phyloP scores from a whole-genome alignment of 2,797 vertebrate species.

The Notoglanidium macrostoma region DNA sequence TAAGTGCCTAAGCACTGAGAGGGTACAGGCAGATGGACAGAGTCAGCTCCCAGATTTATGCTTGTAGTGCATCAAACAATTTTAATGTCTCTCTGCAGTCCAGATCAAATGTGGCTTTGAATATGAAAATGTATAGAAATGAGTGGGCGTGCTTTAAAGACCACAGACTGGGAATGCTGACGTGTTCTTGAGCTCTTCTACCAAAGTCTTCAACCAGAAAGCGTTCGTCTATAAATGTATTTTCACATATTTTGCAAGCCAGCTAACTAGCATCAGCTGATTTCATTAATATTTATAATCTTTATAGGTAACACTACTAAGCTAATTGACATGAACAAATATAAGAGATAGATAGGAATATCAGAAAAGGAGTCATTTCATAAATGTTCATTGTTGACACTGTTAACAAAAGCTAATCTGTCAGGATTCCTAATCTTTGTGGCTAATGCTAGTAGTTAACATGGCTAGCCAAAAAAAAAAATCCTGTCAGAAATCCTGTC shows the following conservation, averaged over 20 bases:
- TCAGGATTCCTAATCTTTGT: background rate
- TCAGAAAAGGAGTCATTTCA: background rate
- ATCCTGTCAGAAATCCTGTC: slow-evolving; percentile 3
- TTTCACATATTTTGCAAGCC: background rate
- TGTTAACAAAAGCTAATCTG: background rate
- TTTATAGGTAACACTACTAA: background rate
- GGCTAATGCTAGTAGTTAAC: background rate
- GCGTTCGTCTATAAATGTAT: background rate
- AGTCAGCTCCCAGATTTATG: slow-evolving; percentile 50
- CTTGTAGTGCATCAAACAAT: slow-evolving; percentile 35
- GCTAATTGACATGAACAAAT: background rate
- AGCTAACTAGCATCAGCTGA: background rate
- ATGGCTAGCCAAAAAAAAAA: background rate
- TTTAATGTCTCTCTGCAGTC: background rate
- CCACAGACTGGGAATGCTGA: background rate
- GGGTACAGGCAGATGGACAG: slow-evolving; percentile 19
- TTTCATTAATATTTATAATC: background rate
- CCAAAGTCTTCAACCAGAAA: background rate
- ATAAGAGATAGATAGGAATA: background rate
- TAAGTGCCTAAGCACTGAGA: slow-evolving; percentile 18
- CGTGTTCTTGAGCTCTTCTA: background rate
- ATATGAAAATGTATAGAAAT: background rate
- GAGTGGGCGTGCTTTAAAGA: background rate
- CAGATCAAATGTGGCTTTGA: background rate
- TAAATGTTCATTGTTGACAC: background rate